Conservation (phyloP, 2,113 vertebrate species). For the Lepus europaeus region DNA sequence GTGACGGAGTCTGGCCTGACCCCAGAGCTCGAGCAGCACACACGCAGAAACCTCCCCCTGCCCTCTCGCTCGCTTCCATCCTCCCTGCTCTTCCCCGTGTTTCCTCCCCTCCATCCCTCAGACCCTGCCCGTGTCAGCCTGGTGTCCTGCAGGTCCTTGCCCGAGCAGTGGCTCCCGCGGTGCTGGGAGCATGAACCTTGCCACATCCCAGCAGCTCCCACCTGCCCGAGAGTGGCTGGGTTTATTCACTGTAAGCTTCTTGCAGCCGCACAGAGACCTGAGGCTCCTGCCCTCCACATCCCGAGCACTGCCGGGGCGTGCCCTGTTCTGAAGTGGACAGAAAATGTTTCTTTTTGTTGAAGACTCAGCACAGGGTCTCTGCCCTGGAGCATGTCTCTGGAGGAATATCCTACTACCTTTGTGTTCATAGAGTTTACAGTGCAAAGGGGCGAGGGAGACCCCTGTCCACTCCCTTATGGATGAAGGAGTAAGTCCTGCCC, state of each 20-base stretch:
- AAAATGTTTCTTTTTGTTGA: slow-evolving; percentile 13
- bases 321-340: background rate
- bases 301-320: fast-evolving
- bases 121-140: background rate
- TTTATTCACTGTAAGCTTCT: background rate
- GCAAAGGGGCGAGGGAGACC: background rate
- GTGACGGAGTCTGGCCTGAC: background rate
- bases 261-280: background rate
- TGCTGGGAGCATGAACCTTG: fast-evolving
- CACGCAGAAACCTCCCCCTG: fast-evolving
- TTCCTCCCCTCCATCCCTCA: background rate
- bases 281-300: background rate
- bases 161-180: fast-evolving
- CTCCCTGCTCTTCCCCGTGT: fast-evolving
- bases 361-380: slow-evolving; percentile 13
- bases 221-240: background rate
- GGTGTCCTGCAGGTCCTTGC: background rate
- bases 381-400: background rate
- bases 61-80: no score
- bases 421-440: slow-evolving; percentile 20
- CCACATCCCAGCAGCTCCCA: background rate
- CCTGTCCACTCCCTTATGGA: background rate
- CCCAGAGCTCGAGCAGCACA: no score
- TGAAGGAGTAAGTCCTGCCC: background rate
- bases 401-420: background rate